Conservation (phyloP, 53 echinoderm and acorn worm genomes). For the Hippasteria phrygiana region DNA sequence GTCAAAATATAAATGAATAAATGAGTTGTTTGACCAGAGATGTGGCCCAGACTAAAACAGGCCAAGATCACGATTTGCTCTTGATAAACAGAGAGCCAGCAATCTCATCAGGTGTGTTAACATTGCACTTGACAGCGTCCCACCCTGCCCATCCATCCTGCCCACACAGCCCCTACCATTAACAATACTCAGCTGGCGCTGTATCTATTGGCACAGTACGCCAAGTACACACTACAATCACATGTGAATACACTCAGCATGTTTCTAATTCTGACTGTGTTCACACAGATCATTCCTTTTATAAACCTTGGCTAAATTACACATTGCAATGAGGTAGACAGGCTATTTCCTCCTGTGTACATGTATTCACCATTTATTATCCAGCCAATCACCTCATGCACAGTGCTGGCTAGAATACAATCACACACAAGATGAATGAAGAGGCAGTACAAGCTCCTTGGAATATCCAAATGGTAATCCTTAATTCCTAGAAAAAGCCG, state of each 20-base stretch:
- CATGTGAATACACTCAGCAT: background rate
- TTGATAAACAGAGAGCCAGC: background rate
- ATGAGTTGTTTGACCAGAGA: background rate
- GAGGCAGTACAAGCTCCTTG: too few relatives aligned
- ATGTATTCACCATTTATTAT: background rate
- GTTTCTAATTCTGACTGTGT: background rate
- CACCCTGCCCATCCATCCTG: background rate
- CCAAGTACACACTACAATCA: background rate
- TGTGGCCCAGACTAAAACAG: background rate
- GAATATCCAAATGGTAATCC: too few relatives aligned
- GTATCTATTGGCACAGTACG: background rate
- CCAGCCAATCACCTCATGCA: background rate
- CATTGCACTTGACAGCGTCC: background rate
- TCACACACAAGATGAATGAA: too few relatives aligned
- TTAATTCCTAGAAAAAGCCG: too few relatives aligned
- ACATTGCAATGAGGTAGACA: background rate
- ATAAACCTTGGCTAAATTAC: background rate
- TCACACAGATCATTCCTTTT: background rate
- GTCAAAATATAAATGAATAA: background rate
- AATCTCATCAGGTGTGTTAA: constrained; percentile 19
- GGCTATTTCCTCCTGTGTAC: background rate
- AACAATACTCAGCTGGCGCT: background rate
- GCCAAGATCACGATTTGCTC: background rate
- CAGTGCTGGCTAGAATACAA: too few relatives aligned
- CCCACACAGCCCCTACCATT: background rate